A percentile compares a stretch with the other conserved stretches of the same genome.
Conservation (phyloP, 35 echinoderm and acorn worm species). For the Ptychodera flava region DNA sequence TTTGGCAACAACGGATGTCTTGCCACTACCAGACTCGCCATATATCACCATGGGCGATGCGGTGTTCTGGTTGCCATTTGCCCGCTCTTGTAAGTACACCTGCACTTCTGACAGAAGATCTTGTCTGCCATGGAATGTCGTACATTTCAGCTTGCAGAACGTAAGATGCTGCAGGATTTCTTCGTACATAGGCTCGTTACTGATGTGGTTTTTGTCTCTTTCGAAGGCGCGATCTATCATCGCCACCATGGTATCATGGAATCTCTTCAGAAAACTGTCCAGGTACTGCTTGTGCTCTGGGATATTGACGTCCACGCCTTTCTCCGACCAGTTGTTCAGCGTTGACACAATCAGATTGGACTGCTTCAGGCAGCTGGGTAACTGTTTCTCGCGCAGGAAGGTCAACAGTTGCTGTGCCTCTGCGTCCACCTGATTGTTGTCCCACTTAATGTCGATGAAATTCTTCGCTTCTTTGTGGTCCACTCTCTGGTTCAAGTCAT, state of each 20-base stretch:
- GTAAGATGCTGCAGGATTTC: conserved; percentile 32
- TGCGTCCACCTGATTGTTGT: conserved; percentile 4
- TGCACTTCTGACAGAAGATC: conserved; percentile 13
- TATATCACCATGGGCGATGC: conserved; percentile 11
- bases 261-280: conserved; percentile 13
- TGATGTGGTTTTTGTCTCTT: conserved; percentile 11
- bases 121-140: conserved; percentile 21
- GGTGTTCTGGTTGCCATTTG: background rate
- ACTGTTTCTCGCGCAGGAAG: conserved; percentile 17
- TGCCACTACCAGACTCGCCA: conserved; percentile 33
- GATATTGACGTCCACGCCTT: conserved; percentile 22
- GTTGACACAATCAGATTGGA: conserved; percentile 16
- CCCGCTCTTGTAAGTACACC: background rate
- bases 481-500: conserved; percentile 1
- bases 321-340: conserved; percentile 18
- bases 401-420: conserved; percentile 21
- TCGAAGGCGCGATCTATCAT: conserved; percentile 12
- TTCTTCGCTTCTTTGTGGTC: conserved; percentile 16
- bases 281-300: conserved; percentile 19
- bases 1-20: conserved; percentile 35
- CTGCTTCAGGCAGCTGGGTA: conserved; percentile 5
- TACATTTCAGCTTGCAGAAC: conserved; percentile 30
- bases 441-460: conserved; percentile 17
- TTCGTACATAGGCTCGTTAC: conserved; percentile 14
- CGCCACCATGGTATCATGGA: conserved; percentile 7